Evolutionary conservation across 2,113 vertebrate species (phyloP), one percentile per base, ranked within the genome.

Genomic region (Notechis scutatus): DNA sequence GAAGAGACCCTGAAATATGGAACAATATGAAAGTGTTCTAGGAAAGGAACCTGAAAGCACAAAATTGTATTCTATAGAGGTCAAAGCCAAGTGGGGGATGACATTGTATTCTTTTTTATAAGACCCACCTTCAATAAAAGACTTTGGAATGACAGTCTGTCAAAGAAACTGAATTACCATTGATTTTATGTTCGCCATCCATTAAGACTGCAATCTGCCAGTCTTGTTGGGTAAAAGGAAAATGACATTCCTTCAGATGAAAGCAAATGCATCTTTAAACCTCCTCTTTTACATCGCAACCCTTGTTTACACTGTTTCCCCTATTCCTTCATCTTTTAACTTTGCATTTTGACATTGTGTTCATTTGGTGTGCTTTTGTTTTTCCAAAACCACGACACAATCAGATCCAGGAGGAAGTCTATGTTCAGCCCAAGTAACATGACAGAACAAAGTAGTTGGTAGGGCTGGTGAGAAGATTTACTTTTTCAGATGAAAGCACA

Each of bases 391-490:
- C 14, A 85, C 7, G 59, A 91, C 54, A 88, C 26, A 91, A 91
- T 88, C 26, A 50, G 57, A 91, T 85, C 23, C 42, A 88, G 50
- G 42, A 47, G 45, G 90, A 81, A 81, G 87, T 26, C 64, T 42
- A 50, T 52, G 90, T 91, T 88, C 64, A 29, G 42, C 87, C 45
- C 50, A 88, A 15, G 29, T 57, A 93, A 89, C 87, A 93, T 81
- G 90, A 93, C 54, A 89, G 87, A 89, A 89, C 61, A 93, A 93
- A 91, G 93, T 56, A 85, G 90, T 23, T 26, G 24, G 85, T 26
- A 21, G 61, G 54, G 57, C 54, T 57, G 61, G 1, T 50, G 47
- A 74, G 85, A 45, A 88, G 92, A 91, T 81, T 88, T 59, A 93
- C 52, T 91, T 74, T 69, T 47, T 39, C 64, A 57, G 61, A 61